Percentiles rank a stretch among this genome's conserved stretches.
These are phyloP conservation scores for Knipowitschia caucasica DNA, from an alignment of 2,797 vertebrate species.

Conservation along the genomic window DNA sequence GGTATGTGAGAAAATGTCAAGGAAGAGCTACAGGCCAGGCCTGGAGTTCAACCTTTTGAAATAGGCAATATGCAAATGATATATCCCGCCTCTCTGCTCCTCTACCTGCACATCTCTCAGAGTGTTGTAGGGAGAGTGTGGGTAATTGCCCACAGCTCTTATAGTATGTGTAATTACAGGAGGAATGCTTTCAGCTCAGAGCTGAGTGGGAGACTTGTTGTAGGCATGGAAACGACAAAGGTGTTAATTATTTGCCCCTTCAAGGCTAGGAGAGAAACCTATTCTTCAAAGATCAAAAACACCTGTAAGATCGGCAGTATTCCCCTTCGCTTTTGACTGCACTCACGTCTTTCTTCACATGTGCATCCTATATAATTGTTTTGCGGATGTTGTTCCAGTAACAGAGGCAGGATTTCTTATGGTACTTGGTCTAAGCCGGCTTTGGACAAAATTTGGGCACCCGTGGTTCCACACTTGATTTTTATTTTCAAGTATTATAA, in stretches of 20 bases:
- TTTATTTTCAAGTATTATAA: no score
- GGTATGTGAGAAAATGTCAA: slow-evolving; percentile 27
- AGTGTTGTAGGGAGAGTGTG: slow-evolving; percentile 55
- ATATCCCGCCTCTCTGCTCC: slow-evolving; percentile 7
- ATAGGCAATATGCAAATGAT: slow-evolving; percentile 42
- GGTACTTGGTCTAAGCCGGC: no score
- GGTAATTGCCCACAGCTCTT: slow-evolving; percentile 79
- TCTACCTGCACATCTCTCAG: slow-evolving; percentile 28
- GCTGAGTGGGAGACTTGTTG: slow-evolving; percentile 40
- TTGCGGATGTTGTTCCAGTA: background rate
- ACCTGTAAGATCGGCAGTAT: slow-evolving; percentile 52
- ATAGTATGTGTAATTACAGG: slow-evolving; percentile 78
- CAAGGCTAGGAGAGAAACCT: slow-evolving; percentile 58
- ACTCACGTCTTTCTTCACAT: slow-evolving; percentile 12
- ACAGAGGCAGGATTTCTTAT: no score
- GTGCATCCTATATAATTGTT: background rate
- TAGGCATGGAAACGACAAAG: slow-evolving; percentile 80
- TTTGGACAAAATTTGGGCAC: no score
- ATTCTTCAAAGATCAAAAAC: slow-evolving; percentile 64
- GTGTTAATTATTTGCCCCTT: slow-evolving; percentile 71
- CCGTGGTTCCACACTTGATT: no score
- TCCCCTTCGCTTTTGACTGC: slow-evolving; percentile 5
- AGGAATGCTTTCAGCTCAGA: slow-evolving; percentile 75
- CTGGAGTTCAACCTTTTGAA: slow-evolving; percentile 25
- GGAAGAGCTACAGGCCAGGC: slow-evolving; percentile 15